A percentile compares a stretch with the other conserved stretches of the same genome.
Evolutionary conservation across 35 echinoderm and acorn worm species (phyloP).

Genomic region (Chiridota heheva): DNA sequence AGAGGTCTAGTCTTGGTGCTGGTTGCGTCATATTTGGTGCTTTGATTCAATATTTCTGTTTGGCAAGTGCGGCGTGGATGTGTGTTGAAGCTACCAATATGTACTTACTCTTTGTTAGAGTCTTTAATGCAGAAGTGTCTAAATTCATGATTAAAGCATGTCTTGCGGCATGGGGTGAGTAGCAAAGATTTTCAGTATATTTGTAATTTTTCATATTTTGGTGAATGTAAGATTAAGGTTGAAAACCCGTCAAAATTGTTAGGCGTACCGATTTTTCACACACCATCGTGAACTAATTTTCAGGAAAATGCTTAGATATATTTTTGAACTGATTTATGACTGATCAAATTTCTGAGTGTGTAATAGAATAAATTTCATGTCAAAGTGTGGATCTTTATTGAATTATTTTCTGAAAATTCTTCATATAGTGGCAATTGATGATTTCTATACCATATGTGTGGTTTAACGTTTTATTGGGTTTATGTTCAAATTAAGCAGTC

Average conservation of each 20-base stretch:
- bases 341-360: neutral
- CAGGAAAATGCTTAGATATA: neutral
- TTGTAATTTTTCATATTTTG: neutral
- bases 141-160: slow-evolving; percentile 26
- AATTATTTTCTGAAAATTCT: no score
- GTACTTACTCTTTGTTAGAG: slow-evolving; percentile 36
- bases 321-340: neutral
- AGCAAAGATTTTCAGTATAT: neutral
- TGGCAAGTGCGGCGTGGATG: slow-evolving; percentile 22
- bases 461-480: no score
- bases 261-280: neutral
- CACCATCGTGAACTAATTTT: neutral
- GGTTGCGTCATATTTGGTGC: slow-evolving; percentile 60
- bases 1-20: neutral
- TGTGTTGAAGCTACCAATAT: slow-evolving; percentile 22
- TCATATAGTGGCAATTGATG: no score
- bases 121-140: neutral
- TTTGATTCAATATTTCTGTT: slow-evolving; percentile 52
- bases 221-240: neutral
- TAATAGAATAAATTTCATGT: neutral
- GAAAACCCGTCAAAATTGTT: neutral
- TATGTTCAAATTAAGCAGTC: no score
- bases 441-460: no score
- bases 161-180: slow-evolving; percentile 18
- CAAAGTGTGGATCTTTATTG: no score